Evolutionary conservation across 2,888 invertebrate species (phyloP), one percentile per base, ranked within the genome.

Genomic region (Phalangium opilio): DNA sequence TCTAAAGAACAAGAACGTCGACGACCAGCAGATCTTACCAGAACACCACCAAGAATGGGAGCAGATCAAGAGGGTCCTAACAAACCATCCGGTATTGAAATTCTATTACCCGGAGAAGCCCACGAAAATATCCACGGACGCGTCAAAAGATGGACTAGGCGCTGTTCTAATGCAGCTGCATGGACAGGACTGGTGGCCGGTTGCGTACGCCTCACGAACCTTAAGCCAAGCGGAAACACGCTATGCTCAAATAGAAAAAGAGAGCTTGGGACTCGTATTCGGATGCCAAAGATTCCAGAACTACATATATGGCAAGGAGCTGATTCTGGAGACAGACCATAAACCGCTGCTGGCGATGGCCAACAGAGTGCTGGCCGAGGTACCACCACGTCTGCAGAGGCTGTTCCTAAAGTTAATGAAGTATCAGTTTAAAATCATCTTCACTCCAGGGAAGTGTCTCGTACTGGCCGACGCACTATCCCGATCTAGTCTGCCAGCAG

Each of bases 291-390:
- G 66, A 48, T 69, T 66, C 48, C 49, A 64, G 18, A 62, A 62
- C 0, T 71, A 66, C 49, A 52, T 71, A 0, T 64, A 66, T 44
- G 62, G 64, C 1, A 34, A 58, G 4, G 41, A 55, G 1, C 64
- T 68, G 15, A 52, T 53, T 1, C 56, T 70, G 0, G 50, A 61
- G 4, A 68, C 67, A 0, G 71, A 71, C 49, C 71, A 70, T 47
- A 63, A 67, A 48, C 65, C 70, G 0, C 57, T 73, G 33, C 64
- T 66, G 60, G 72, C 68, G 66, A 51, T 72, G 7, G 51, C 66
- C 50, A 55, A 58, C 5, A 27, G 27, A 27, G 27, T 27, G 0
- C 35, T 68, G 4, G 66, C 67, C 49, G 59, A 67, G 7, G 63
- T 64, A 0, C 58, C 61, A n/a, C 67, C 67, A 11, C 49, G 69